Conservation (phyloP, 2,797 vertebrate genomes). For the Artibeus lituratus region DNA sequence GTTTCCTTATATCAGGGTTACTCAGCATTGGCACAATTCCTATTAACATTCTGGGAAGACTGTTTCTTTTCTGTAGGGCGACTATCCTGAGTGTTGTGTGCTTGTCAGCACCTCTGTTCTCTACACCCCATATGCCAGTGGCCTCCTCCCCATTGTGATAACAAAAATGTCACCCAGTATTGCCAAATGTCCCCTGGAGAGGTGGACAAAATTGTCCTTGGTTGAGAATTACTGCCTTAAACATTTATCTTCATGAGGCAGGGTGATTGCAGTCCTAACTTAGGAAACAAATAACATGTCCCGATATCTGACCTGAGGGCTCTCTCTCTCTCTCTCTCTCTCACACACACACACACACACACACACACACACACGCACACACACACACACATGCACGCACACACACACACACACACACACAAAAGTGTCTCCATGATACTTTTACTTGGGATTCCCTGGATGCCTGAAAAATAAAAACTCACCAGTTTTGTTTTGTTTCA, state of each 20-base stretch:
- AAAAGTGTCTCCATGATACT: neutral
- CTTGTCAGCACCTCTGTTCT: neutral
- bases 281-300: constrained; percentile 57
- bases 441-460: neutral
- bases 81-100: neutral
- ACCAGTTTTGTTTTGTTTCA: constrained; percentile 12
- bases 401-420: neutral
- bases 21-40: neutral
- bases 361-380: rapidly evolving
- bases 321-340: too few species aligned
- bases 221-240: neutral
- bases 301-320: neutral
- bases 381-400: neutral
- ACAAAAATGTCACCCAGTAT: neutral
- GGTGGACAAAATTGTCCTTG: neutral
- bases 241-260: neutral
- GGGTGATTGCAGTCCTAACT: constrained; percentile 35
- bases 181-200: neutral
- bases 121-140: neutral
- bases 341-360: neutral
- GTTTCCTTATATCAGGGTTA: neutral
- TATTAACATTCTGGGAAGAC: neutral
- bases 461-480: constrained; percentile 56
- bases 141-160: neutral
- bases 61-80: neutral